Evolutionary conservation across 1,140 invertebrate species (phyloP), one percentile per base, ranked within the genome.

Genomic region (Drosophila pallidifrons): DNA sequence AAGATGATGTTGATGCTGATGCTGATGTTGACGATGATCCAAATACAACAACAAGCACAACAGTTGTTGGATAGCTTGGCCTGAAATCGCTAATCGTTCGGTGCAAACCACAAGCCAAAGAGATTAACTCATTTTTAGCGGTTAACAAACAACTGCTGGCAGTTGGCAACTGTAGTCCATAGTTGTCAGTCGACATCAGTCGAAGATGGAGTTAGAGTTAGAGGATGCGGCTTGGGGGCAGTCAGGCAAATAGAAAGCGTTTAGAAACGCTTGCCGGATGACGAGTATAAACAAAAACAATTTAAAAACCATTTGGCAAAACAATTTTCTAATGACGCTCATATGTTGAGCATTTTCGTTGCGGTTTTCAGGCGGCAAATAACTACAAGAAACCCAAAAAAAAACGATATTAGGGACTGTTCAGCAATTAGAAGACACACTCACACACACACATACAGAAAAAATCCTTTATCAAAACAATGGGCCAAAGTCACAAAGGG

Each of bases 251-350:
- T 81, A 86, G 82, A 86, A 86, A 86, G 69, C 80, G 66, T 65
- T 75, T 75, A 76, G 74, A 72, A 52, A 72, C 67, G 69, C 52
- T 70, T 7, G 59, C 73, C 86, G 72, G 63, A 77, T 75, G 78
- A 76, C 45, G 69, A 72, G 68, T 82, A 72, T 89, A 75, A 75
- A 75, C 72, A 75, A 75, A 89, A 81, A 89, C 85, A 88, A 88
- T 88, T 88, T 88, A 88, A 89, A 88, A 88, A 83, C 83, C 83
- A 88, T 88, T 88, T 88, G 83, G 83, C 83, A 88, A 88, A 88
- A 88, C 85, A 89, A 89, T 88, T 88, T 85, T 89, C 83, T 88
- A 88, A 88, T 88, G 83, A 88, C 85, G 77, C 68, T 88, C 85
- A 81, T 78, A 88, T 88, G 83, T 72, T 76, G 78, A 81, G 79